Evolutionary conservation across 2,797 vertebrate species (phyloP).

Genomic region (Urocyon cinereoargenteus): DNA sequence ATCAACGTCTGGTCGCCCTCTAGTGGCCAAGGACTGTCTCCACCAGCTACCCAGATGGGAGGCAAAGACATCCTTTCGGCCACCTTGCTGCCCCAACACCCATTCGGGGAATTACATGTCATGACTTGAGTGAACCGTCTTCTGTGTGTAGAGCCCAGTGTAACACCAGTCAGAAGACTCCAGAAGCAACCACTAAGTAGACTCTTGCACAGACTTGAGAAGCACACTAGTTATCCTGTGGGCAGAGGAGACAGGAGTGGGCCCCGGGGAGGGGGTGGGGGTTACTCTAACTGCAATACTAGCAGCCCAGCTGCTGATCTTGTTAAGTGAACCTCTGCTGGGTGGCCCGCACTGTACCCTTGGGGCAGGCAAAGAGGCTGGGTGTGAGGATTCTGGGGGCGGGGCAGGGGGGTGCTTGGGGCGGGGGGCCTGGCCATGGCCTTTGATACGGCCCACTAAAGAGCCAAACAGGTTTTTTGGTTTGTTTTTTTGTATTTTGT

Average conservation of each 20-base stretch:
- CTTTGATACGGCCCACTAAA: slow-evolving; percentile 65
- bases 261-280: slow-evolving; percentile 17
- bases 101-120: not conserved
- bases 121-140: not conserved
- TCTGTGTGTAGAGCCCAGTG: not conserved
- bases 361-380: not conserved
- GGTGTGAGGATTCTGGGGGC: not conserved
- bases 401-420: not conserved
- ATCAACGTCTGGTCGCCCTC: slow-evolving; percentile 70
- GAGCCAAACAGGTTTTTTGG: slow-evolving; percentile 72
- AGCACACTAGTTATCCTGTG: not conserved
- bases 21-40: slow-evolving; percentile 74
- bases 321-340: slow-evolving; percentile 71
- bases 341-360: not conserved
- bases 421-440: slow-evolving; percentile 40
- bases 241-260: slow-evolving; percentile 12
- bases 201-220: not conserved
- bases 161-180: not conserved
- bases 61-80: slow-evolving; percentile 59
- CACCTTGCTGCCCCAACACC: slow-evolving; percentile 19
- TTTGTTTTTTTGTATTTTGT: slow-evolving; percentile 67
- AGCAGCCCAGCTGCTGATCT: slow-evolving; percentile 66
- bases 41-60: slow-evolving; percentile 68
- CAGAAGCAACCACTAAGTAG: not conserved
- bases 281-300: slow-evolving; percentile 76